These are phyloP conservation scores for Nomada ruficornis DNA, from an alignment of 2,888 invertebrate genomes.

Conservation along the genomic window DNA sequence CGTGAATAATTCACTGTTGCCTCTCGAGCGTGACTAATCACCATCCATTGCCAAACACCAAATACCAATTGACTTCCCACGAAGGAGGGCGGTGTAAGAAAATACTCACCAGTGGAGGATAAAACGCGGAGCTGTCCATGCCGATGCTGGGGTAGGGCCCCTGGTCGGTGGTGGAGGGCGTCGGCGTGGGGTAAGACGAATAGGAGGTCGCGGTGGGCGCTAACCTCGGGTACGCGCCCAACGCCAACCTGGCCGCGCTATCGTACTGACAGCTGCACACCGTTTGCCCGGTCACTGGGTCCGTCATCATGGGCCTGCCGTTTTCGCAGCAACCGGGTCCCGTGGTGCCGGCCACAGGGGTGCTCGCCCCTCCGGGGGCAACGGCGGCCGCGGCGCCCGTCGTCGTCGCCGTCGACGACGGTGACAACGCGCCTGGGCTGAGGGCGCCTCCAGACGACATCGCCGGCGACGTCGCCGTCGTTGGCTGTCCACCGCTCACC, in stretches of 20 bases:
- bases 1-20: slow-evolving; percentile 35
- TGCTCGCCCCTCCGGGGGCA: slow-evolving; percentile 82
- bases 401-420: slow-evolving; percentile 84
- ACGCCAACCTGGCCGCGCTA: slow-evolving; percentile 91
- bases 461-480: slow-evolving; percentile 88
- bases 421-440: slow-evolving; percentile 90
- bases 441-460: slow-evolving; percentile 91
- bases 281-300: slow-evolving; percentile 96
- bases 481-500: slow-evolving; percentile 90
- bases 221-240: slow-evolving; percentile 92
- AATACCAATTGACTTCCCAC: neutral
- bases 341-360: slow-evolving; percentile 78
- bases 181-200: slow-evolving; percentile 93
- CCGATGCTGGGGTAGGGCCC: slow-evolving; percentile 97
- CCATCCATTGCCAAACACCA: no score
- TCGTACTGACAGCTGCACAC: slow-evolving; percentile 98
- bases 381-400: slow-evolving; percentile 77
- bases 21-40: slow-evolving; percentile 25
- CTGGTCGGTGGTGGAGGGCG: slow-evolving; percentile 95
- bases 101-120: slow-evolving; percentile 95
- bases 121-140: slow-evolving; percentile 97
- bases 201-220: slow-evolving; percentile 90
- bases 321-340: slow-evolving; percentile 92
- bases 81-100: neutral
- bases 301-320: slow-evolving; percentile 95